A percentile compares a stretch with the other conserved stretches of the same genome.
Evolutionary conservation across 2,888 invertebrate genomes (phyloP).

Genomic region (Cryptocephalus primarius): DNA sequence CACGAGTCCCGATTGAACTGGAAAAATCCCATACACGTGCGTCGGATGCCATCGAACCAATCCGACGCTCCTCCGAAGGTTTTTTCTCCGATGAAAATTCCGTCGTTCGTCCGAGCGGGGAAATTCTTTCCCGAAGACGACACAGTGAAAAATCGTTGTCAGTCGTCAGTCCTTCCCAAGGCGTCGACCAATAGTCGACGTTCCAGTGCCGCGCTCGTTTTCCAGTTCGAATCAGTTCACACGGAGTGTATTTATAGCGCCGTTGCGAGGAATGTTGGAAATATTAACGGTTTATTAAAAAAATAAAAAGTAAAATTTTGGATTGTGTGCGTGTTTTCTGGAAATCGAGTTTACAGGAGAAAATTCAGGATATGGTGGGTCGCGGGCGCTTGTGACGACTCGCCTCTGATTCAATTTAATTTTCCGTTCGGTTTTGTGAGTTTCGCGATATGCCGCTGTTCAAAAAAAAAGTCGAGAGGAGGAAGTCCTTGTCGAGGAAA

Average conservation of each 20-base stretch:
- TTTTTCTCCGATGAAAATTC: not conserved
- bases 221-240: conserved; percentile 13
- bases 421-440: too few species aligned
- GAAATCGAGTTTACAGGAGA: too few species aligned
- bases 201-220: conserved; percentile 1
- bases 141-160: conserved; percentile 3
- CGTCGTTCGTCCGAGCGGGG: conserved; percentile 1
- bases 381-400: conserved; percentile 9
- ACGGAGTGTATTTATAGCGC: conserved; percentile 11
- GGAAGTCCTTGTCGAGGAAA: conserved; percentile 33
- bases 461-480: conserved; percentile 23
- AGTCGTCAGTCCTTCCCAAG: conserved; percentile 1
- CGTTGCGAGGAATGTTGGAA: conserved; percentile 6
- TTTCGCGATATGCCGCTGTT: conserved; percentile 20
- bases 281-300: too few species aligned
- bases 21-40: conserved; percentile 20
- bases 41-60: too few species aligned
- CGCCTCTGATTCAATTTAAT: not conserved
- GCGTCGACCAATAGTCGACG: too few species aligned
- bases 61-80: not conserved
- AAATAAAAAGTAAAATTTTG: too few species aligned
- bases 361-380: too few species aligned
- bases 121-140: not conserved
- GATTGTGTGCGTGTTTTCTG: too few species aligned
- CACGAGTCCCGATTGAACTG: conserved; percentile 20